Evolutionary conservation across 2,113 vertebrate species (phyloP).

Genomic region (Dipodomys ordii): DNA sequence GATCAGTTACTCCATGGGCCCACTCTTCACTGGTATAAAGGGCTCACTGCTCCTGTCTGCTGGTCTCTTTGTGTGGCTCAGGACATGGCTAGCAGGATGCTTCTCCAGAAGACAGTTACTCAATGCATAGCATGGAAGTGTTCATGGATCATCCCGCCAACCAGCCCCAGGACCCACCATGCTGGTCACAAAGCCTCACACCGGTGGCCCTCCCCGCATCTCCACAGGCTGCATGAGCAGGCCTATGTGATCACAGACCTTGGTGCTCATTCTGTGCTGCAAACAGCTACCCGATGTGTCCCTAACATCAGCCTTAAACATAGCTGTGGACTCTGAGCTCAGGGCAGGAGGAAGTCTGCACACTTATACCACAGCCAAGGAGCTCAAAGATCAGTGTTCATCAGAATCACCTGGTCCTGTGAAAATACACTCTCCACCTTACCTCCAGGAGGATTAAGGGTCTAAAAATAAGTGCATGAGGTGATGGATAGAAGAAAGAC

Average conservation of each 20-base stretch:
- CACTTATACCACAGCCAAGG: accelerated
- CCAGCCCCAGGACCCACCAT: background rate
- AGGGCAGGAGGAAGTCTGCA: too few species aligned
- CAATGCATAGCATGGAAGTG: background rate
- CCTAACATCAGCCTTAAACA: too few species aligned
- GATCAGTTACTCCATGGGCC: background rate
- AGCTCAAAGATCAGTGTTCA: background rate
- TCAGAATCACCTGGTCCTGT: background rate
- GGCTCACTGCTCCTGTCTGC: background rate
- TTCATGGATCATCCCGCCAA: background rate
- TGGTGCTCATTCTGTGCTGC: background rate
- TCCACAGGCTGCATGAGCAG: too few species aligned
- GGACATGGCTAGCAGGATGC: background rate
- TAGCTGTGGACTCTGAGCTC: background rate
- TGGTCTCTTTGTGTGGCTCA: background rate
- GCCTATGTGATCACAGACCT: background rate
- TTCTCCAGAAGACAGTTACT: background rate
- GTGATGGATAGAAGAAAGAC: accelerated
- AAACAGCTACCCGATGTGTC: too few species aligned
- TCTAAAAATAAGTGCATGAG: background rate
- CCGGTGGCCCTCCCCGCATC: background rate
- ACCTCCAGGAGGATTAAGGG: too few species aligned
- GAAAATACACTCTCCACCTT: background rate
- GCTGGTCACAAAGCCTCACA: background rate
- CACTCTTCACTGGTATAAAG: background rate